A percentile compares a stretch with the other conserved stretches of the same genome.
Evolutionary conservation across 2,113 vertebrate genomes (phyloP).

Genomic region (Oryzias celebensis): DNA sequence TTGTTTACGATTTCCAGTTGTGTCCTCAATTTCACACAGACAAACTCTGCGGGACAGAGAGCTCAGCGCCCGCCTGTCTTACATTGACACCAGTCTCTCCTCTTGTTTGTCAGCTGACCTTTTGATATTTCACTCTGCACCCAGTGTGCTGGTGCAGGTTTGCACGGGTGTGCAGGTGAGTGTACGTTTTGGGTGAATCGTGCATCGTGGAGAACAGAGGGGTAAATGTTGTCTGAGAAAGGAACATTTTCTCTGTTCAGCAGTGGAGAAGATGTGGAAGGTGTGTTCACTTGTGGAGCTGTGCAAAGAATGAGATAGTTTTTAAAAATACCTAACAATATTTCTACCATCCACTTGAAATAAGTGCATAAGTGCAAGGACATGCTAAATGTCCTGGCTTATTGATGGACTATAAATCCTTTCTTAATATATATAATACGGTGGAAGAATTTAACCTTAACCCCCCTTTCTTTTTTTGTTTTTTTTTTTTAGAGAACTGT

Average conservation of each 20-base stretch:
- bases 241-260: constrained; percentile 55
- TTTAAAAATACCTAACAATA: too few species aligned
- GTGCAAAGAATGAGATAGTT: neutral
- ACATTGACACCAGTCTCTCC: constrained; percentile 46
- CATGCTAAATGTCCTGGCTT: too few species aligned
- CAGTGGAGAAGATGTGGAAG: constrained; percentile 30
- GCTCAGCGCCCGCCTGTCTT: constrained; percentile 43
- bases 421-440: too few species aligned
- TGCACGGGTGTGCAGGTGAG: neutral
- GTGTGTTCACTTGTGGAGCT: neutral
- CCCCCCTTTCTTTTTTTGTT: too few species aligned
- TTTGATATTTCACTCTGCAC: constrained; percentile 64
- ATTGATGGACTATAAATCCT: too few species aligned
- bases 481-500: too few species aligned
- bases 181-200: neutral
- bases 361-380: too few species aligned
- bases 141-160: constrained; percentile 17
- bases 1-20: constrained; percentile 40
- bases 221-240: constrained; percentile 43
- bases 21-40: constrained; percentile 44
- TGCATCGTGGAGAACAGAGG: constrained; percentile 39
- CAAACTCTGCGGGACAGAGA: constrained; percentile 41
- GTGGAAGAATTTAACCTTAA: too few species aligned
- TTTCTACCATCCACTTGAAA: too few species aligned
- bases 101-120: constrained; percentile 58